These are phyloP conservation scores for Therioaphis trifolii DNA, from an alignment of 2,888 invertebrate species.

Conservation along the genomic window DNA sequence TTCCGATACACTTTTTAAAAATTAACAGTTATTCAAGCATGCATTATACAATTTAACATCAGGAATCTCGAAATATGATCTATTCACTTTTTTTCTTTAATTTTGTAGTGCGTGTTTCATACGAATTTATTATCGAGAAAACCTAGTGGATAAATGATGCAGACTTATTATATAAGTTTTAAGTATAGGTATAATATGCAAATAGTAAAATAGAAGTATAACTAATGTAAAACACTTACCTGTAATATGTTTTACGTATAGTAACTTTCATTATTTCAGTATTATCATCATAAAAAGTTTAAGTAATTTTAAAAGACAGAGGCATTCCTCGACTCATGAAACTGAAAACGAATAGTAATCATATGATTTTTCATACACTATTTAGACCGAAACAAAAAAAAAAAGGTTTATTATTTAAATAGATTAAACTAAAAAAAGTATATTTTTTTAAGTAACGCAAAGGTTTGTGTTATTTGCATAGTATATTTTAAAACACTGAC, in stretches of 20 bases:
- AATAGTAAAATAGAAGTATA: too few species aligned
- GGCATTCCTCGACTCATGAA: too few species aligned
- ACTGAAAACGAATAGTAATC: too few species aligned
- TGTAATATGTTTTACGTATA: too few species aligned
- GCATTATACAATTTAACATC: not conserved
- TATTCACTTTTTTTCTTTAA: not conserved
- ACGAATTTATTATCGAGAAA: not conserved
- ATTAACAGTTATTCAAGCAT: not conserved
- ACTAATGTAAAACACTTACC: too few species aligned
- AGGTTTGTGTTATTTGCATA: not conserved
- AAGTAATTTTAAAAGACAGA: not conserved
- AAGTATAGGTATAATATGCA: not conserved
- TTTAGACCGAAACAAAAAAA: not conserved
- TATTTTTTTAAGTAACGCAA: too few species aligned
- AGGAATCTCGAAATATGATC: constrained; percentile 5
- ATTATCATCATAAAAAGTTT: too few species aligned
- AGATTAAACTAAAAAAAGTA: too few species aligned
- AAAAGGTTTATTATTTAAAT: too few species aligned
- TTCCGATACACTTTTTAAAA: too few species aligned
- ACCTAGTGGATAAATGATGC: not conserved
- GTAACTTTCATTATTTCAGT: too few species aligned
- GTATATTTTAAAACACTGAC: not conserved
- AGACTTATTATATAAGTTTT: too few species aligned
- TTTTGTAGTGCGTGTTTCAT: not conserved
- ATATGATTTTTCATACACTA: not conserved